Evolutionary conservation across 30 jellyfish, hydroid and myxozoan species (phyloP).

Genomic region (Morbakka virulenta): DNA sequence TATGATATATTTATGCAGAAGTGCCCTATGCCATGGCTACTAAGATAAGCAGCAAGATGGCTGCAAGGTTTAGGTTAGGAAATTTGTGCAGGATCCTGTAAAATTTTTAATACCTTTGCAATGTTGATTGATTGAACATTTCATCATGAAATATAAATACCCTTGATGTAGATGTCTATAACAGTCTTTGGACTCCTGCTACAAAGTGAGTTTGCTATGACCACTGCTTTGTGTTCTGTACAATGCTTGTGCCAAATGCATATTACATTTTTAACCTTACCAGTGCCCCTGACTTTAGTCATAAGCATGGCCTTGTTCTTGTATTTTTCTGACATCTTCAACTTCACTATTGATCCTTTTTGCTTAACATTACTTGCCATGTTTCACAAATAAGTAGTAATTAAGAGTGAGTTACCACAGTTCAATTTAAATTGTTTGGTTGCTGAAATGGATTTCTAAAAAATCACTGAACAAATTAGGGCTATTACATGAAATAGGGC

Average conservation of each 20-base stretch:
- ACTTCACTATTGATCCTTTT: slow-evolving; percentile 12
- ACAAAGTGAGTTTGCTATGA: slow-evolving; percentile 25
- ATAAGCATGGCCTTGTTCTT: slow-evolving; percentile 22
- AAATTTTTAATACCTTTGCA: no score
- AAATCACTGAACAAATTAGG: not conserved
- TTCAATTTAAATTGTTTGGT: no score
- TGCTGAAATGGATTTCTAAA: not conserved
- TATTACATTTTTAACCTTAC: slow-evolving; percentile 13
- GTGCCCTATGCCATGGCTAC: no score
- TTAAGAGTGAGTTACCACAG: no score
- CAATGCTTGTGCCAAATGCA: slow-evolving; percentile 42
- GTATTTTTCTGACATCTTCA: slow-evolving; percentile 13
- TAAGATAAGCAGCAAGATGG: no score
- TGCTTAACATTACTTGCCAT: no score
- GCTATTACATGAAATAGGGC: not conserved
- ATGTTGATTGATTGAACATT: slow-evolving; percentile 10
- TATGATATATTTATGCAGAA: no score
- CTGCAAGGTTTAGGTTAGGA: no score
- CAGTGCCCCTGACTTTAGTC: not conserved
- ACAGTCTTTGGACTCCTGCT: slow-evolving; percentile 34
- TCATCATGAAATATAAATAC: slow-evolving; percentile 23
- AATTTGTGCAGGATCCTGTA: no score
- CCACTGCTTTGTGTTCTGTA: slow-evolving; percentile 26
- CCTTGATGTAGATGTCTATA: slow-evolving; percentile 19
- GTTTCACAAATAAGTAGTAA: no score